These are phyloP conservation scores for Drosophila seclusa DNA, from an alignment of 2,888 invertebrate species.

Conservation along the genomic window DNA sequence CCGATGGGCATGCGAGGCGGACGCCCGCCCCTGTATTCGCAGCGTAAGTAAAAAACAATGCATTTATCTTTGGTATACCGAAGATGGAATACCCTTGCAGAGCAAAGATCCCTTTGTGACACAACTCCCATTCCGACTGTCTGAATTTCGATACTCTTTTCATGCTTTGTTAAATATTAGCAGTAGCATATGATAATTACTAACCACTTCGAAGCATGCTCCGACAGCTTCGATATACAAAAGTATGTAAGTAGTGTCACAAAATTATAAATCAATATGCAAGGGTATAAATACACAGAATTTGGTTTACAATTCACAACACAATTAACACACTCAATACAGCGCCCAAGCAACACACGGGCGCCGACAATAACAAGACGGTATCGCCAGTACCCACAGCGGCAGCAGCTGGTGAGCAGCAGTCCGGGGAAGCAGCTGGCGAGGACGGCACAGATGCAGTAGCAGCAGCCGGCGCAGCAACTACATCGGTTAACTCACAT, in stretches of 20 bases:
- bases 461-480: slow-evolving; percentile 24
- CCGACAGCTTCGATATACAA: neutral
- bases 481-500: slow-evolving; percentile 53
- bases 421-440: slow-evolving; percentile 33
- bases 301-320: neutral
- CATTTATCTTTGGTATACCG: neutral
- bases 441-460: slow-evolving; percentile 54
- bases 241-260: neutral
- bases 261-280: neutral
- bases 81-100: slow-evolving; percentile 3
- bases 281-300: neutral
- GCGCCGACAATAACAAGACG: slow-evolving; percentile 83
- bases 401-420: slow-evolving; percentile 45
- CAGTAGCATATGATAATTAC: neutral
- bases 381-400: slow-evolving; percentile 82
- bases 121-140: neutral
- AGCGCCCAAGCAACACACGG: slow-evolving; percentile 83
- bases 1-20: slow-evolving; percentile 84
- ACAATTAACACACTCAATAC: slow-evolving; percentile 20
- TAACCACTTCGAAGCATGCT: neutral
- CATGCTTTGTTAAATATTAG: neutral
- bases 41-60: slow-evolving; percentile 77
- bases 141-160: neutral
- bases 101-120: neutral
- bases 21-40: slow-evolving; percentile 83